Evolutionary conservation across 2,888 invertebrate species (phyloP).

Genomic region (Diadromus collaris): DNA sequence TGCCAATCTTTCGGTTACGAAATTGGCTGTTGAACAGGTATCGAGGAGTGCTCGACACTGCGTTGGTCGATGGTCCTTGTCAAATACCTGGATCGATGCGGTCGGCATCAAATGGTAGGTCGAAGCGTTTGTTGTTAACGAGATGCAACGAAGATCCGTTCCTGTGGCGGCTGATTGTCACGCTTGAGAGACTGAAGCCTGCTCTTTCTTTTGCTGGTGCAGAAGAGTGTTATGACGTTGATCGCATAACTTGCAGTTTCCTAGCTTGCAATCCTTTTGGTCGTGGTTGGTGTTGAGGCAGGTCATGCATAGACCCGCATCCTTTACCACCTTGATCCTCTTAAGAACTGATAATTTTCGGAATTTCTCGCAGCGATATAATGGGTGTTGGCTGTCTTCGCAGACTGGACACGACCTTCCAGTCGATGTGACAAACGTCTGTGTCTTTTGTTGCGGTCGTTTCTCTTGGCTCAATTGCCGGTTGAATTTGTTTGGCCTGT

Average conservation of each 20-base stretch:
- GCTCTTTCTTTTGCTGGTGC: neutral
- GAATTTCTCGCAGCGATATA: conserved; percentile 49
- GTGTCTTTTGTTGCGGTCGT: neutral
- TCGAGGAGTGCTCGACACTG: conserved; percentile 50
- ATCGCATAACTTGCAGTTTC: no score
- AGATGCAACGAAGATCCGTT: neutral
- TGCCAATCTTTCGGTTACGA: conserved; percentile 57
- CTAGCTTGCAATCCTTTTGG: conserved; percentile 2
- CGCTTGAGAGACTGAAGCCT: neutral
- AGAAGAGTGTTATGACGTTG: no score
- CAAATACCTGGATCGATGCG: conserved; percentile 38
- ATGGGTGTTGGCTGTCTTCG: conserved; percentile 19
- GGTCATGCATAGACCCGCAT: conserved; percentile 34
- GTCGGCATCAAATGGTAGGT: conserved; percentile 44
- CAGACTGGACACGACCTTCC: conserved; percentile 15
- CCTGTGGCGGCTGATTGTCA: neutral
- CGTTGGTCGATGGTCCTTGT: conserved; percentile 14
- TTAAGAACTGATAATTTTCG: conserved; percentile 15
- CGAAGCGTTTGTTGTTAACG: neutral
- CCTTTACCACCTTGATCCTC: conserved; percentile 22
- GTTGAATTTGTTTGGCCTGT: neutral
- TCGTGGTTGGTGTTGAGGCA: conserved; percentile 35
- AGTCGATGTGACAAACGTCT: conserved; percentile 26
- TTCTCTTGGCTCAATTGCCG: neutral
- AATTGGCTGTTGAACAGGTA: conserved; percentile 58